phyloP scores from a whole-genome alignment of 2,113 vertebrate species.

The Heptranchias perlo region DNA sequence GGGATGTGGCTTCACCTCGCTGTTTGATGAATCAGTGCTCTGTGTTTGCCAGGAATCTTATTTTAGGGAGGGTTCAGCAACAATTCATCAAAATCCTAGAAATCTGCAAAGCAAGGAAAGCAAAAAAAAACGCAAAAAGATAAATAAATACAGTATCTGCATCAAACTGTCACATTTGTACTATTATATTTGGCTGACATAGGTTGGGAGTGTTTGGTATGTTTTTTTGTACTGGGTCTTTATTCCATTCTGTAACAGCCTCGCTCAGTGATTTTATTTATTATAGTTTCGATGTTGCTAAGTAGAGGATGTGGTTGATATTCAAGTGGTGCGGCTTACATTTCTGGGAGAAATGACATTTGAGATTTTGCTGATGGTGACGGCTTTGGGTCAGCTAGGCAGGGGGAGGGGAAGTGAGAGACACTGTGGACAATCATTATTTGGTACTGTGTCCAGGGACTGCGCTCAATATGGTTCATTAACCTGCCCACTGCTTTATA shows the following conservation, averaged over 20 bases:
- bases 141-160: background rate
- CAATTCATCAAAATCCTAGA: background rate
- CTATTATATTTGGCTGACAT: background rate
- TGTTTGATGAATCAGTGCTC: background rate
- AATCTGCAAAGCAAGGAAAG: background rate
- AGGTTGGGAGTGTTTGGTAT: background rate
- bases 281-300: background rate
- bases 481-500: background rate
- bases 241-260: background rate
- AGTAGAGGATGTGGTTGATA: background rate
- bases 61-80: background rate
- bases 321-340: background rate
- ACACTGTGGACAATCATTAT: background rate
- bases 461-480: background rate
- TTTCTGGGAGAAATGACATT: background rate
- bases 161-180: background rate
- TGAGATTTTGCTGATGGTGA: background rate
- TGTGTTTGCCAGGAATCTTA: background rate
- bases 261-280: background rate
- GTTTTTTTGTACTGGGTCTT: background rate
- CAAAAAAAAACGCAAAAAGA: background rate
- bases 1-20: background rate
- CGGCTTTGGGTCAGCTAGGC: background rate
- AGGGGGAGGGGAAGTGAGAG: background rate
- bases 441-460: background rate